A percentile compares a stretch with the other conserved stretches of the same genome.
Evolutionary conservation across 2,797 vertebrate species (phyloP).

Genomic region (Setipinna tenuifilis): DNA sequence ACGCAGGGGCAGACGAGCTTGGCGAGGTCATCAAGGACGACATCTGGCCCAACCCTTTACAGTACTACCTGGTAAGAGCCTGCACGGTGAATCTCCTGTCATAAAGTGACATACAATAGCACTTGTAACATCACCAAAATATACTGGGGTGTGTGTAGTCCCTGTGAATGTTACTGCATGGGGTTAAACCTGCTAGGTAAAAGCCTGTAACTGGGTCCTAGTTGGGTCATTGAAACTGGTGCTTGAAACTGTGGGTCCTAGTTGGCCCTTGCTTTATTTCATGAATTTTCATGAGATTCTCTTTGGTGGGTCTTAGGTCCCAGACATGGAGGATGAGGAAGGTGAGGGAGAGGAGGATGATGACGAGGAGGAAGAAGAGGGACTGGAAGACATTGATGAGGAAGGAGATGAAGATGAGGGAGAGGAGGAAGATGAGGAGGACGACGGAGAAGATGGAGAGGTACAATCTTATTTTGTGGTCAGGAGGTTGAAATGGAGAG

Average conservation of each 20-base stretch:
- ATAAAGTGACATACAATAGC: too few relatives aligned
- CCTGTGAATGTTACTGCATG: too few relatives aligned
- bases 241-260: background rate
- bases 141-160: background rate
- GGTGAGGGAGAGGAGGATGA: conserved; percentile 92
- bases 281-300: background rate
- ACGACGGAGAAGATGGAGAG: conserved; percentile 95
- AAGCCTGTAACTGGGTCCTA: too few relatives aligned
- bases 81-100: background rate
- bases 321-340: conserved; percentile 97
- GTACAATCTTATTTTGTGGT: conserved; percentile 50
- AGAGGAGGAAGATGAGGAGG: conserved; percentile 92
- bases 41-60: conserved; percentile 97
- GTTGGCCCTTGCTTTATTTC: background rate
- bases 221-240: background rate
- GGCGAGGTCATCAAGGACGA: conserved; percentile 99
- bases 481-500: background rate
- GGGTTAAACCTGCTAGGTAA: too few relatives aligned
- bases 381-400: conserved; percentile 97
- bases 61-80: conserved; percentile 92
- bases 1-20: conserved; percentile 94
- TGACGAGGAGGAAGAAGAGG: conserved; percentile 96
- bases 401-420: conserved; percentile 97
- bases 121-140: background rate
- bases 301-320: conserved; percentile 77